phyloP scores from a whole-genome alignment of 2,888 invertebrate genomes.

The Phania funesta region DNA sequence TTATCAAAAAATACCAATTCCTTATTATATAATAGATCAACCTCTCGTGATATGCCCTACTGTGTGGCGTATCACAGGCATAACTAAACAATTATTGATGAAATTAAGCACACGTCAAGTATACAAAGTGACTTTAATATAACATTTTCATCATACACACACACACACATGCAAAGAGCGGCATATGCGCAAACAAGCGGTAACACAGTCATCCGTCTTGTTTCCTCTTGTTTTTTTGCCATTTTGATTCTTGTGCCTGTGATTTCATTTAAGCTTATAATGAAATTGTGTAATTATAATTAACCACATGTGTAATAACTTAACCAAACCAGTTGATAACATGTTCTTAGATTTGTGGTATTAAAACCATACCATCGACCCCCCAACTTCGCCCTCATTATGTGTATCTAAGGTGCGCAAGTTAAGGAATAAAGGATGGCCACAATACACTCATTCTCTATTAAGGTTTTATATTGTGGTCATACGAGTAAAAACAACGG shows the following conservation, averaged over 20 bases:
- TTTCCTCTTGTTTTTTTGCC: not conserved
- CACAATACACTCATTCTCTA: constrained; percentile 55
- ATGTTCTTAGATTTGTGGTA: constrained; percentile 13
- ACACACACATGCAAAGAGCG: not conserved
- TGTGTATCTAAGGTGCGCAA: constrained; percentile 15
- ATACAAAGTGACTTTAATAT: constrained; percentile 28
- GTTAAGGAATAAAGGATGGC: constrained; percentile 38
- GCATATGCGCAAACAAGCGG: not conserved
- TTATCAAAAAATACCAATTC: not conserved
- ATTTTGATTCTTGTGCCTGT: not conserved
- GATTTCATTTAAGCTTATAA: constrained; percentile 51
- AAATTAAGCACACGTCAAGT: constrained; percentile 43
- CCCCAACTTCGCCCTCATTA: constrained; percentile 7
- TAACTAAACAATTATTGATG: constrained; percentile 32
- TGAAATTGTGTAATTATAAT: constrained; percentile 77
- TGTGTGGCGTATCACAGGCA: not conserved
- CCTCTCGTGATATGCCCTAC: not conserved
- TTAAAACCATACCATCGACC: constrained; percentile 53
- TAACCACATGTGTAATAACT: constrained; percentile 76
- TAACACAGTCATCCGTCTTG: constrained; percentile 4
- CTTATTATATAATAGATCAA: not conserved
- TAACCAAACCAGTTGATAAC: constrained; percentile 48
- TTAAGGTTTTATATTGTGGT: constrained; percentile 57
- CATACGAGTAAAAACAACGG: constrained; percentile 50
- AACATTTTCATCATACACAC: constrained; percentile 3